Conservation (phyloP, 2,888 invertebrate genomes). For the Netelia virgata region DNA sequence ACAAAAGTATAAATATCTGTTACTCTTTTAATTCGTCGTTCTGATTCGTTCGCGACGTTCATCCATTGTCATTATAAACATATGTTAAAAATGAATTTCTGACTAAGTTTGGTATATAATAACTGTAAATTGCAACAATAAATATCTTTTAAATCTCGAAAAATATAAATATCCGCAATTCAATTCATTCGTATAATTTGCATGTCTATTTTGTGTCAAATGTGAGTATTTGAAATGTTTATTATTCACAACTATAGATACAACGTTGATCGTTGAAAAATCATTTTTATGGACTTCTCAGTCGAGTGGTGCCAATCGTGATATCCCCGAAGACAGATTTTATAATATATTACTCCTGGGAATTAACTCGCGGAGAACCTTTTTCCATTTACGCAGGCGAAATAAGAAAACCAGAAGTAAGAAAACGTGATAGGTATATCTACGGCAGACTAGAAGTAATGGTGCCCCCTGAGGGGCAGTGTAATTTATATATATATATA, state of each 20-base stretch:
- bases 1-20: no score
- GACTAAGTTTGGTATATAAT: no score
- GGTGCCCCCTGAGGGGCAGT: conserved; percentile 57
- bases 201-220: neutral
- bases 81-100: no score
- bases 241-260: neutral
- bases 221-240: neutral
- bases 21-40: no score
- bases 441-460: conserved; percentile 55
- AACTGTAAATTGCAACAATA: no score
- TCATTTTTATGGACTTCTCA: conserved; percentile 1
- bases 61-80: no score
- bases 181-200: no score
- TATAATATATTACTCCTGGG: conserved; percentile 16
- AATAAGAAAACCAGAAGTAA: conserved; percentile 51
- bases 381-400: conserved; percentile 55
- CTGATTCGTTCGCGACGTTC: no score
- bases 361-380: conserved; percentile 23
- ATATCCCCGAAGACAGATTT: conserved; percentile 17
- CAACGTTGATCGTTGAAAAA: neutral
- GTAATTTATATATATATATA: conserved; percentile 16
- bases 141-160: no score
- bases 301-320: conserved; percentile 3
- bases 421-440: conserved; percentile 43
- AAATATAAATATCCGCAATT: no score